phyloP scores from a whole-genome alignment of 2,888 invertebrate species.

The Clanis bilineata region DNA sequence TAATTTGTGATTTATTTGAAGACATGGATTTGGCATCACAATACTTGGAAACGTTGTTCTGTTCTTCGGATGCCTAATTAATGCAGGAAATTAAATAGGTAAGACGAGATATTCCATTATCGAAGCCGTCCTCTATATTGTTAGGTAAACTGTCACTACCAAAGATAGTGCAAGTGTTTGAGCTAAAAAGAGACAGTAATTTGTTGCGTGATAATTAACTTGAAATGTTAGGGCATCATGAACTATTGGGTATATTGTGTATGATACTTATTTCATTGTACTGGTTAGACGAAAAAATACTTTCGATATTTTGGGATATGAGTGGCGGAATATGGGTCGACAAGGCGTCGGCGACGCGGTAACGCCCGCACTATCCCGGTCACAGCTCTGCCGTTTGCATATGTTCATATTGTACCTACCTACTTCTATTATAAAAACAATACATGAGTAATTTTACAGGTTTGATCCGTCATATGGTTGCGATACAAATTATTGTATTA shows the following conservation, averaged over 20 bases:
- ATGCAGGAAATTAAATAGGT: neutral
- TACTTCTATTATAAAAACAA: conserved; percentile 18
- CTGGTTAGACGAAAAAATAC: conserved; percentile 43
- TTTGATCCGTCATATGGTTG: neutral
- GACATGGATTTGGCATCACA: conserved; percentile 4
- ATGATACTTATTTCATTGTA: conserved; percentile 17
- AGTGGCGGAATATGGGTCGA: conserved; percentile 74
- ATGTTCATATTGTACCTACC: conserved; percentile 48
- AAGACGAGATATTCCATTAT: neutral
- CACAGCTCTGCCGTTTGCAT: conserved; percentile 65
- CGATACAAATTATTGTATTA: too few species aligned
- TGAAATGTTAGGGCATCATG: too few species aligned
- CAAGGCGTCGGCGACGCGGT: conserved; percentile 62
- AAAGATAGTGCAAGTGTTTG: neutral
- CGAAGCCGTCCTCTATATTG: neutral
- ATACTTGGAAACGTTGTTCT: conserved; percentile 1
- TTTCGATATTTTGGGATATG: conserved; percentile 78
- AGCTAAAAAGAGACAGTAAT: neutral
- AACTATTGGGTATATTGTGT: neutral
- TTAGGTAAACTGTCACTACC: neutral
- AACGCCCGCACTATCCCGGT: conserved; percentile 77
- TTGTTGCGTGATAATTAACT: neutral
- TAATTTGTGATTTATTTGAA: conserved; percentile 37
- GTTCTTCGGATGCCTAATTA: neutral
- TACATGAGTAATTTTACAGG: neutral